A percentile compares a stretch with the other conserved stretches of the same genome.
phyloP scores from a whole-genome alignment of 1,140 invertebrate species.

The Microvelia longipes region DNA sequence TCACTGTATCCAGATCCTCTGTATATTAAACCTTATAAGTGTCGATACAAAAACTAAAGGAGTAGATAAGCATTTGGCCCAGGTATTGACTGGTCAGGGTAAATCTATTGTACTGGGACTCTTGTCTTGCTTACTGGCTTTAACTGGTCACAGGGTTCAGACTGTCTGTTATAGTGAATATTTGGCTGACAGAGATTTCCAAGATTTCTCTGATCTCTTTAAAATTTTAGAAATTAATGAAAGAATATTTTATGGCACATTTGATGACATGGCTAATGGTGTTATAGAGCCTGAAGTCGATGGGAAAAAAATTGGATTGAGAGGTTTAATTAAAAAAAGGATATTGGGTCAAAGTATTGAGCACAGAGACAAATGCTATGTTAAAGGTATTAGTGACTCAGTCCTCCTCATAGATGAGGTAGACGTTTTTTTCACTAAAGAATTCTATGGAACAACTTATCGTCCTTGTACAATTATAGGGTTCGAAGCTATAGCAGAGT shows the following conservation, averaged over 20 bases:
- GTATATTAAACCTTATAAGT: neutral
- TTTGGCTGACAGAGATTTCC: neutral
- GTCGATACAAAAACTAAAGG: neutral
- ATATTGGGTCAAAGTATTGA: neutral
- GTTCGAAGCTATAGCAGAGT: neutral
- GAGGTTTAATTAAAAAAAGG: neutral
- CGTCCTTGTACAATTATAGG: neutral
- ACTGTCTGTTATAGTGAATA: neutral
- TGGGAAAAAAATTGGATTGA: neutral
- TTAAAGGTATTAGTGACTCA: neutral
- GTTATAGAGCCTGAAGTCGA: neutral
- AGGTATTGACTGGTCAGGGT: neutral
- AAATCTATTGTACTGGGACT: neutral
- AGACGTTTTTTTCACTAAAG: neutral
- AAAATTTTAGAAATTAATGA: neutral
- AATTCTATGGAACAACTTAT: neutral
- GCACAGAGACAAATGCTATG: neutral
- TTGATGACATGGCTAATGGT: neutral
- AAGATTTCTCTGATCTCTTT: neutral
- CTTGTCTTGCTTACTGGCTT: neutral
- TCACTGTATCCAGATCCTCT: neutral
- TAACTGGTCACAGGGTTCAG: neutral
- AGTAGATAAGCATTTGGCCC: neutral
- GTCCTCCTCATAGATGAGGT: neutral
- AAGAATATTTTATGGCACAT: neutral